Evolutionary conservation across 1,140 invertebrate genomes (phyloP).

Genomic region (Achatina immaculata): DNA sequence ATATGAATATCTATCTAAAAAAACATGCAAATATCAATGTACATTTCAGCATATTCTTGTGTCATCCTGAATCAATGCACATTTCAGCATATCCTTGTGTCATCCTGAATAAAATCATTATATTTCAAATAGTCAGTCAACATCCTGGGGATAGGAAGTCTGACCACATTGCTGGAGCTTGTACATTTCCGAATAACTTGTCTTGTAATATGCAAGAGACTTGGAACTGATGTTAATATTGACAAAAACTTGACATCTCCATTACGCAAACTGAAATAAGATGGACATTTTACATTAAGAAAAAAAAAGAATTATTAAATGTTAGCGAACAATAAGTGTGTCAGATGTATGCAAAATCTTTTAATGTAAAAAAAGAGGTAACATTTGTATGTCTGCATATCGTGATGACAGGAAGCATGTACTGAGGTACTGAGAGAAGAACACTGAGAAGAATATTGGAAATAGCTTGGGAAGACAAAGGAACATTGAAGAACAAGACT

Average conservation of each 20-base stretch:
- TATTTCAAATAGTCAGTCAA: slow-evolving; percentile 9
- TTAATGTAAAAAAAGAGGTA: not conserved
- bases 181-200: not conserved
- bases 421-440: not conserved
- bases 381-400: not conserved
- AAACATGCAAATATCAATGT: not conserved
- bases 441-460: not conserved
- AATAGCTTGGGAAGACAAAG: not conserved
- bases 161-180: not conserved
- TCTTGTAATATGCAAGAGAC: not conserved
- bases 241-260: slow-evolving; percentile 24
- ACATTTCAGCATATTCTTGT: not conserved
- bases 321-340: not conserved
- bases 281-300: not conserved
- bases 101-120: not conserved
- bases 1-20: not conserved
- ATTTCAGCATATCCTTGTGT: not conserved
- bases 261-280: slow-evolving; percentile 8
- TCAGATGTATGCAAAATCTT: not conserved
- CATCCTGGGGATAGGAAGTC: slow-evolving; percentile 14
- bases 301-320: slow-evolving; percentile 12
- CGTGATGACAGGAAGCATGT: not conserved
- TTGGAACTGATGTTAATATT: not conserved
- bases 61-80: not conserved
- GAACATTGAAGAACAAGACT: not conserved